Percentiles rank a stretch among this genome's conserved stretches.
Conservation (phyloP, 1,140 invertebrate species). For the Condylostylus longicornis region DNA sequence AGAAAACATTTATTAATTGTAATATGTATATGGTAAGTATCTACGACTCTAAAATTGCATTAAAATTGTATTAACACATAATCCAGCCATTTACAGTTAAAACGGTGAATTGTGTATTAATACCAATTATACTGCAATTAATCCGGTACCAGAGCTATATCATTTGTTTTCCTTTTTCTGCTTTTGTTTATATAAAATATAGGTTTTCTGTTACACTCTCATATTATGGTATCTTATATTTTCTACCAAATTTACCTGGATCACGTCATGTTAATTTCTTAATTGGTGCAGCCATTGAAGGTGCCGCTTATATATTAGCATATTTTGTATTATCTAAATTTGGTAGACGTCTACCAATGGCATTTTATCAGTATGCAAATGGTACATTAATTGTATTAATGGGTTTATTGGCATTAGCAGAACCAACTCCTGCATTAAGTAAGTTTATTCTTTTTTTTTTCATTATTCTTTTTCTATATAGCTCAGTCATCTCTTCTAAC, state of each 20-base stretch:
- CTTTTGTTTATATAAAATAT: no score
- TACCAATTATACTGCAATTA: no score
- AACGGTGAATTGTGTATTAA: no score
- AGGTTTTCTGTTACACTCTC: conserved; percentile 3
- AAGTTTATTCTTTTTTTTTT: background rate
- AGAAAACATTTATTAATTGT: no score
- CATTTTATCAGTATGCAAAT: conserved; percentile 2
- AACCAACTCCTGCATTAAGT: background rate
- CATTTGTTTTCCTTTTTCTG: no score
- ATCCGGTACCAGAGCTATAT: no score
- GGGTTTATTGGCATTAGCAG: background rate
- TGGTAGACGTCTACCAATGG: conserved; percentile 1
- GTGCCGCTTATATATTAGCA: background rate
- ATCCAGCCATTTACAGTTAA: no score
- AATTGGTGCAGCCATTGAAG: conserved; percentile 2
- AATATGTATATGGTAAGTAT: no score
- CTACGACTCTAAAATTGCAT: no score
- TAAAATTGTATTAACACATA: no score
- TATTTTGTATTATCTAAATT: conserved; percentile 3
- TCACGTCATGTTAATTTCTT: conserved; percentile 3
- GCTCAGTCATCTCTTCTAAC: no score
- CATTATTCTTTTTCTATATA: background rate
- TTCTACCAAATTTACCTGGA: conserved; percentile 1
- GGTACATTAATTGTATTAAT: background rate
- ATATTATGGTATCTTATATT: conserved; percentile 3